Evolutionary conservation across 2,888 invertebrate species (phyloP).

Genomic region (Sinohyriopsis cumingii): DNA sequence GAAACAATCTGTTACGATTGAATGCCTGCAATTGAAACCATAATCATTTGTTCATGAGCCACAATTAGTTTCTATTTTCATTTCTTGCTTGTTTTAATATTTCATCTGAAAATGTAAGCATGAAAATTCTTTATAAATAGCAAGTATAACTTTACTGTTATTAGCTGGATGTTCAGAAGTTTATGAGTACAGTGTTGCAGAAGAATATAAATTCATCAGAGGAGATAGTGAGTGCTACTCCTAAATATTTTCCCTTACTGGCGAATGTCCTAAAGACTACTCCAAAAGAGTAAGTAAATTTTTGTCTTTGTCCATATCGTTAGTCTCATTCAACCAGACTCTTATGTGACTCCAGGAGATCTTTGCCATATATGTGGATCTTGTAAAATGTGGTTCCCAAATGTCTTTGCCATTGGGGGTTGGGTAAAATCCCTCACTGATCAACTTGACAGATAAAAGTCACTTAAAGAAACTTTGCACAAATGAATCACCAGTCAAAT

Average conservation of each 20-base stretch:
- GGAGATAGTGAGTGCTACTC: constrained; percentile 20
- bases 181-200: constrained; percentile 33
- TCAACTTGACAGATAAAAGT: no score
- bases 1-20: no score
- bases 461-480: no score
- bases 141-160: constrained; percentile 2
- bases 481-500: no score
- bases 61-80: no score
- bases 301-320: not conserved
- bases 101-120: no score
- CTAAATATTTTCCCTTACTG: constrained; percentile 52
- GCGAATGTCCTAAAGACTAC: constrained; percentile 39
- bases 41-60: no score
- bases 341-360: not conserved
- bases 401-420: no score
- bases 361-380: not conserved
- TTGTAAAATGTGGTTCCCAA: not conserved
- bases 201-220: constrained; percentile 22
- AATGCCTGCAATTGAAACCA: no score
- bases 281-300: constrained; percentile 37
- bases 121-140: no score
- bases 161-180: constrained; percentile 37
- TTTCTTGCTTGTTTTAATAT: no score
- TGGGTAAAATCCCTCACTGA: no score
- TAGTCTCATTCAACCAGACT: not conserved